Conservation (phyloP, 2,888 invertebrate genomes). For the Synanthedon andrenaeformis region DNA sequence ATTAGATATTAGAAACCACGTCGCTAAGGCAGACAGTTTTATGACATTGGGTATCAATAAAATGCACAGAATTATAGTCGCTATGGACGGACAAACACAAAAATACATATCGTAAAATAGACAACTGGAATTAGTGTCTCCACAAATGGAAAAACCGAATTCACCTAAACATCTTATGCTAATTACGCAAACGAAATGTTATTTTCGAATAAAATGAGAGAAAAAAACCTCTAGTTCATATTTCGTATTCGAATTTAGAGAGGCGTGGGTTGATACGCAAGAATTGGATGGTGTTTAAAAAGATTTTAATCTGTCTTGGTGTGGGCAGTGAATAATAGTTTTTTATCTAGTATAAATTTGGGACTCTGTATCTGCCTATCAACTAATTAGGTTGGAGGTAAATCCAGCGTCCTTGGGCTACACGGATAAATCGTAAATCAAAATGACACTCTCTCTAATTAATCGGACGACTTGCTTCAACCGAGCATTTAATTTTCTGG, state of each 20-base stretch:
- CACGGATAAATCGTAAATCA: slow-evolving; percentile 35
- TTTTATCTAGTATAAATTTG: slow-evolving; percentile 34
- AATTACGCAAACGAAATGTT: slow-evolving; percentile 37
- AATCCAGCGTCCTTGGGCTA: slow-evolving; percentile 23
- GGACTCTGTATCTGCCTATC: slow-evolving; percentile 36
- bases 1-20: slow-evolving; percentile 33
- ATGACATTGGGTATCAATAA: slow-evolving; percentile 44
- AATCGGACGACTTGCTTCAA: slow-evolving; percentile 36
- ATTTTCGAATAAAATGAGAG: slow-evolving; percentile 7
- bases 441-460: slow-evolving; percentile 40
- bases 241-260: slow-evolving; percentile 42
- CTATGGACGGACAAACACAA: slow-evolving; percentile 26
- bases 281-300: slow-evolving; percentile 49
- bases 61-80: slow-evolving; percentile 39
- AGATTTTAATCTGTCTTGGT: slow-evolving; percentile 55
- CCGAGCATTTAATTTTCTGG: slow-evolving; percentile 15
- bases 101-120: slow-evolving; percentile 52
- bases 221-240: slow-evolving; percentile 31
- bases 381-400: slow-evolving; percentile 43
- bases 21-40: slow-evolving; percentile 40
- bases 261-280: slow-evolving; percentile 44
- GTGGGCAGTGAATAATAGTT: slow-evolving; percentile 58
- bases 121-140: slow-evolving; percentile 42
- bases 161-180: slow-evolving; percentile 41
- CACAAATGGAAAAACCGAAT: slow-evolving; percentile 46